These are phyloP conservation scores for Cavia porcellus DNA, from an alignment of 2,113 vertebrate genomes.

Conservation along the genomic window DNA sequence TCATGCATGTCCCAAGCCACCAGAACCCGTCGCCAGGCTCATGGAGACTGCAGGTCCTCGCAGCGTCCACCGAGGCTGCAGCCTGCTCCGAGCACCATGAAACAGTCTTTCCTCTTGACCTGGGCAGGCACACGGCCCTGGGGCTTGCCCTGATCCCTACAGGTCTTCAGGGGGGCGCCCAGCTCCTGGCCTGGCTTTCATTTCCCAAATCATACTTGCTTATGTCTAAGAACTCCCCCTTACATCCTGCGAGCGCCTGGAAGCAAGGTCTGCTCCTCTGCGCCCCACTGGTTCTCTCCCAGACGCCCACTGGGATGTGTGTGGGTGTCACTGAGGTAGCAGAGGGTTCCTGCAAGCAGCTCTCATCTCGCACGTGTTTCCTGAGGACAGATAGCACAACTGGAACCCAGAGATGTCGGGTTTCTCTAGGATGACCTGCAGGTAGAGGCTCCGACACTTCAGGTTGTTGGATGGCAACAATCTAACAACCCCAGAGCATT, in stretches of 20 bases:
- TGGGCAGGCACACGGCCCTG: not conserved
- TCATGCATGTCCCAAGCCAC: accelerated
- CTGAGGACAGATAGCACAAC: not conserved
- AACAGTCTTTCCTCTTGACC: not conserved
- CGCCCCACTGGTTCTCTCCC: not conserved
- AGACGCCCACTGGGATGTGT: too few species aligned
- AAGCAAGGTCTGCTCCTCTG: not conserved
- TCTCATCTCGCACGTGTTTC: not conserved
- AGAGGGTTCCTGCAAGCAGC: not conserved
- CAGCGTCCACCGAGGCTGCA: not conserved
- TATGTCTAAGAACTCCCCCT: not conserved
- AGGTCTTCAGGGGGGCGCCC: not conserved
- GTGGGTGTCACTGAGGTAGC: accelerated
- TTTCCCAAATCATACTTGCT: not conserved
- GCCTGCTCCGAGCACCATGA: not conserved
- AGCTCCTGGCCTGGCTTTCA: not conserved
- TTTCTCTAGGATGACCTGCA: not conserved
- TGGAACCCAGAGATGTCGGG: not conserved
- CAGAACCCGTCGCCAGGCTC: not conserved
- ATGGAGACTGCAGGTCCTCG: accelerated
- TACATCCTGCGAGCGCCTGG: not conserved
- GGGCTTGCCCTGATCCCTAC: not conserved
- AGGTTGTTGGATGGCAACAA: too few species aligned
- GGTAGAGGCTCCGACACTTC: accelerated
- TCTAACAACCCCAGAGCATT: not conserved